Conservation (phyloP, 2,888 invertebrate species). For the Fragum sueziense region DNA sequence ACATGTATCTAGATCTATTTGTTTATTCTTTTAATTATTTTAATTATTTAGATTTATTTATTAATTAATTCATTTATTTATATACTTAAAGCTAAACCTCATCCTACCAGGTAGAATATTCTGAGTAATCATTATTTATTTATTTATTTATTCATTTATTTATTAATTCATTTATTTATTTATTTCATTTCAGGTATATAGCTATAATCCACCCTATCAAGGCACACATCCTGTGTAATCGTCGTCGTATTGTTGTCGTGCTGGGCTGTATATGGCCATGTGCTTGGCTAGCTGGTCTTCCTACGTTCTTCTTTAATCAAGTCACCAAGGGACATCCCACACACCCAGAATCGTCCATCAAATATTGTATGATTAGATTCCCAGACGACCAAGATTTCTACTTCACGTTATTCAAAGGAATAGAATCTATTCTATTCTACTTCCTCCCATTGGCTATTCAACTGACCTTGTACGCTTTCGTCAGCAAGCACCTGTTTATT, state of each 20-base stretch:
- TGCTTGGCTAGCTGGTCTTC: constrained; percentile 78
- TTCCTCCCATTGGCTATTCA: constrained; percentile 80
- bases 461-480: constrained; percentile 78
- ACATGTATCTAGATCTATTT: too few species aligned
- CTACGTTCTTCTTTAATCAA: constrained; percentile 79
- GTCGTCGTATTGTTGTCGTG: constrained; percentile 77
- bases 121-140: too few species aligned
- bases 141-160: too few species aligned
- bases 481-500: constrained; percentile 79
- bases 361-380: constrained; percentile 78
- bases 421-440: constrained; percentile 81
- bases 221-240: constrained; percentile 81
- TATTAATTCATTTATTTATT: too few species aligned
- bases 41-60: too few species aligned
- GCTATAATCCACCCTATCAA: constrained; percentile 82
- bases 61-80: too few species aligned
- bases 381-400: constrained; percentile 67
- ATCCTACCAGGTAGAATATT: too few species aligned
- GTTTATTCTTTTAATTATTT: too few species aligned
- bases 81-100: too few species aligned
- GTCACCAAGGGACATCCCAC: constrained; percentile 66
- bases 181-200: constrained; percentile 79
- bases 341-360: constrained; percentile 63
- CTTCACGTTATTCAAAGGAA: constrained; percentile 76
- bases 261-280: constrained; percentile 81